Percentiles rank a stretch among this genome's conserved stretches.
phyloP scores from a whole-genome alignment of 2,888 invertebrate genomes.

The Dimorphilus gyrociliatus region DNA sequence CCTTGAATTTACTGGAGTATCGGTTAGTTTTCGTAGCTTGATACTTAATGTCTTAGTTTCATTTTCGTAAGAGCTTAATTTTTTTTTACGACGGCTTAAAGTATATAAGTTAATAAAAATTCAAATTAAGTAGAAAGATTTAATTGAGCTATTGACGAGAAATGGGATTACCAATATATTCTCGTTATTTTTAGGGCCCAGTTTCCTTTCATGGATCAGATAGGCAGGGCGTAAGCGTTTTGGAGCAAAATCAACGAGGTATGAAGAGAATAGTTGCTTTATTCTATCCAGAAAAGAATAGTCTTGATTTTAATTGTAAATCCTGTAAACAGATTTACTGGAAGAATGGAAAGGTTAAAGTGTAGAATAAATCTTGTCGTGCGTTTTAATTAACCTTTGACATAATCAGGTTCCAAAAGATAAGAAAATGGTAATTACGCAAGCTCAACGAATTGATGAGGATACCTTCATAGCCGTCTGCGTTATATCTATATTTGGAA shows the following conservation, averaged over 20 bases:
- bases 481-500: conserved; percentile 60
- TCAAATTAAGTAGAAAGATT: too few species aligned
- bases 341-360: conserved; percentile 42
- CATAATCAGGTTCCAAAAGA: conserved; percentile 68
- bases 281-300: conserved; percentile 45
- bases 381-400: too few species aligned
- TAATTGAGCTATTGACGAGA: too few species aligned
- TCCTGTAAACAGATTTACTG: conserved; percentile 53
- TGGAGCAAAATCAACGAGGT: conserved; percentile 77
- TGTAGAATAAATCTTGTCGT: too few species aligned
- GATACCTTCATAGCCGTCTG: conserved; percentile 57
- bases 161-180: too few species aligned
- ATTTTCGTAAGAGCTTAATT: too few species aligned
- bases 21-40: conserved; percentile 53
- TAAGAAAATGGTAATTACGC: conserved; percentile 40
- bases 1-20: conserved; percentile 64
- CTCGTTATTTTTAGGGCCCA: too few species aligned
- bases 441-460: conserved; percentile 58
- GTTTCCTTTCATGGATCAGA: conserved; percentile 75
- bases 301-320: conserved; percentile 51
- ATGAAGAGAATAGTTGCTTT: too few species aligned
- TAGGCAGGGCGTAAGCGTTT: conserved; percentile 66
- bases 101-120: too few species aligned
- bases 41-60: too few species aligned
- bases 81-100: too few species aligned